These are phyloP conservation scores for Eurystomus gularis DNA, from an alignment of 2,113 vertebrate species.

Conservation along the genomic window DNA sequence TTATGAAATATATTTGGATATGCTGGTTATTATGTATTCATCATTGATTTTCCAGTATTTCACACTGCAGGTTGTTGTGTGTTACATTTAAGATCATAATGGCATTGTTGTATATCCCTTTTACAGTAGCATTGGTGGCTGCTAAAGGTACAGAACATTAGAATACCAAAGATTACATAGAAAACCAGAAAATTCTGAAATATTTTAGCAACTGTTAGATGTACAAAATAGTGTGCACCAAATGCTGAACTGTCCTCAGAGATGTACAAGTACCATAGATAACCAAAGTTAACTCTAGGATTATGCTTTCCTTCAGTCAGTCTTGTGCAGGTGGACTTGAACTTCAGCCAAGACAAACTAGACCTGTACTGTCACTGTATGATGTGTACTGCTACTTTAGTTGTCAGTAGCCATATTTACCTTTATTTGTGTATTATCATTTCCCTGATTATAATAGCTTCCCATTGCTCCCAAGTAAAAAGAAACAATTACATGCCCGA, in stretches of 20 bases:
- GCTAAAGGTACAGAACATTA: not conserved
- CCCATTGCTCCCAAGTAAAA: not conserved
- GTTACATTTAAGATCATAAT: not conserved
- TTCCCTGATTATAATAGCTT: not conserved
- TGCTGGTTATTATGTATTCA: not conserved
- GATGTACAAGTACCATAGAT: not conserved
- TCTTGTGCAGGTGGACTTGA: not conserved
- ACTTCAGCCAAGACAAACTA: not conserved
- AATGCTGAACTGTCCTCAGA: not conserved
- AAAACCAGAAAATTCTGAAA: not conserved
- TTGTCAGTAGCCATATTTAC: not conserved
- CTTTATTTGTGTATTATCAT: not conserved
- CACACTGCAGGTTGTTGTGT: rapidly evolving
- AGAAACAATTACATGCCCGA: not conserved
- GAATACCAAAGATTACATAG: not conserved
- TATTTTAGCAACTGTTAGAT: not conserved
- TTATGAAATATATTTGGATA: not conserved
- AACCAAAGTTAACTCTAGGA: not conserved
- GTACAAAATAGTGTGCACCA: not conserved
- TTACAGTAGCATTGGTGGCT: not conserved
- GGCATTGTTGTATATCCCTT: not conserved
- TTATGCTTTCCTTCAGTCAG: not conserved
- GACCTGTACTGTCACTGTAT: not conserved
- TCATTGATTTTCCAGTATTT: not conserved
- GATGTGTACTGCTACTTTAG: not conserved